phyloP scores from a whole-genome alignment of 2,888 invertebrate species.

The Hyppa rectilinea region DNA sequence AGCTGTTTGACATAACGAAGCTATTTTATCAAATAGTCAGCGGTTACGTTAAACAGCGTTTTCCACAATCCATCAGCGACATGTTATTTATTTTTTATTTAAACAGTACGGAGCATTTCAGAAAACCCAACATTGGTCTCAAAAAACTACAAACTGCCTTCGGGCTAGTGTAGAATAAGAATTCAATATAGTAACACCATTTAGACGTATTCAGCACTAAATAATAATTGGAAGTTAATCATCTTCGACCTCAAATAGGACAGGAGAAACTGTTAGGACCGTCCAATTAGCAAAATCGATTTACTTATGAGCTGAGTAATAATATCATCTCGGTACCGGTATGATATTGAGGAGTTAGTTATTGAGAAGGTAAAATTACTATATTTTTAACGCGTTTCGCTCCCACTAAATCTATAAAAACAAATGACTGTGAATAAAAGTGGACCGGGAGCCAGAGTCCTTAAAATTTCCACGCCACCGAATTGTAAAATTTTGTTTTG shows the following conservation, averaged over 20 bases:
- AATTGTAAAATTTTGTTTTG: slow-evolving; percentile 71
- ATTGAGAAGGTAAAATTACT: background rate
- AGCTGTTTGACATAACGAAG: no score
- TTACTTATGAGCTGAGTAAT: background rate
- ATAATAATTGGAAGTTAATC: background rate
- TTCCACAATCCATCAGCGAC: no score
- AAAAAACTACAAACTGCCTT: background rate
- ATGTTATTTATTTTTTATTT: no score
- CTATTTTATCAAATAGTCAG: no score
- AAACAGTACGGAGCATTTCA: background rate
- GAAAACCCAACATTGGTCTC: background rate
- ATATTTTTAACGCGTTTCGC: background rate
- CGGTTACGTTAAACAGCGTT: no score
- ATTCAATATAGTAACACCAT: background rate
- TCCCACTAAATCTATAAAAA: background rate
- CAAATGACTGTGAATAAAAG: slow-evolving; percentile 36
- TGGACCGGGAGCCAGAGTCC: slow-evolving; percentile 58
- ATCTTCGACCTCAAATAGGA: background rate
- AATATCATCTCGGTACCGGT: background rate
- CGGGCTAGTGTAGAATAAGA: background rate
- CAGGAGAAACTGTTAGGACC: background rate
- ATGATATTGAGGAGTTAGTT: background rate
- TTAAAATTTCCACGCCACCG: slow-evolving; percentile 70
- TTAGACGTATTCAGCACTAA: background rate
- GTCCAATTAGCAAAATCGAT: background rate